Percentiles rank a stretch among this genome's conserved stretches.
phyloP scores from a whole-genome alignment of 2,888 invertebrate species.

The Craniophora ligustri region DNA sequence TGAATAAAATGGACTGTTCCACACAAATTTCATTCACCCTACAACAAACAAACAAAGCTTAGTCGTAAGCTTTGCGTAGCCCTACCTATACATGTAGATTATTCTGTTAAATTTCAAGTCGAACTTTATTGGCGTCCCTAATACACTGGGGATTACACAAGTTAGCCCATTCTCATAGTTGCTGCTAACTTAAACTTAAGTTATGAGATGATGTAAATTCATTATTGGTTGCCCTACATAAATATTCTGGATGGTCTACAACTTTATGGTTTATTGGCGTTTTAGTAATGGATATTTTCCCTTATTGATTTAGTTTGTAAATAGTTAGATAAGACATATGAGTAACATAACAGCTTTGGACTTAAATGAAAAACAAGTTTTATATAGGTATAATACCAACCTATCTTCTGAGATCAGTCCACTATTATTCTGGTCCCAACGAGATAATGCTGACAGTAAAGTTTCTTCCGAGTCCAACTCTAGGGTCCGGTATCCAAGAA shows the following conservation, averaged over 20 bases:
- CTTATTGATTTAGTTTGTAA: no score
- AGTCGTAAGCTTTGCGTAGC: no score
- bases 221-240: conserved; percentile 48
- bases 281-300: conserved; percentile 7
- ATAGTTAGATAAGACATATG: no score
- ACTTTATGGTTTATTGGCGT: conserved; percentile 26
- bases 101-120: conserved; percentile 36
- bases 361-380: no score
- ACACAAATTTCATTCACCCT: no score
- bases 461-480: conserved; percentile 91
- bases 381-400: conserved; percentile 72
- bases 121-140: conserved; percentile 66
- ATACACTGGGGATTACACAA: conserved; percentile 76
- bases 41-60: no score
- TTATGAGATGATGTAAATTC: conserved; percentile 65
- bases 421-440: conserved; percentile 90
- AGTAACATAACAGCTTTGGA: no score
- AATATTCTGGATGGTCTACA: conserved; percentile 22
- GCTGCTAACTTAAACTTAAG: conserved; percentile 63
- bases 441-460: conserved; percentile 89
- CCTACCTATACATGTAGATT: background rate
- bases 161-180: conserved; percentile 74
- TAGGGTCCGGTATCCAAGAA: conserved; percentile 89
- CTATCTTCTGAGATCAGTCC: conserved; percentile 90
- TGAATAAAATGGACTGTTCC: no score